Percentiles rank a stretch among this genome's conserved stretches.
Evolutionary conservation across 2,797 vertebrate species (phyloP).

Genomic region (Chanos chanos): DNA sequence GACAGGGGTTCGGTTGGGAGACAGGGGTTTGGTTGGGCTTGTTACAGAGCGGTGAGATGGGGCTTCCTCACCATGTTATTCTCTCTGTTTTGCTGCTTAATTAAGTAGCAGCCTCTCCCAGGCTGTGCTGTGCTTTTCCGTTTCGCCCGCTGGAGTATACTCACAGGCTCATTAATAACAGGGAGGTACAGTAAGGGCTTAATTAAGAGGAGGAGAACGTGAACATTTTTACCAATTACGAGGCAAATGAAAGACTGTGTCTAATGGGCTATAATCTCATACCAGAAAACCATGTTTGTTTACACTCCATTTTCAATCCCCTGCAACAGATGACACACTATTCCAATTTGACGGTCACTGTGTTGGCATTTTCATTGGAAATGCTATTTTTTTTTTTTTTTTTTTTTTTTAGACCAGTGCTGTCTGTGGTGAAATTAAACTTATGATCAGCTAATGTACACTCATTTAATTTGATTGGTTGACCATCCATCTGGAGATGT

Average conservation of each 20-base stretch:
- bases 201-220: conserved; percentile 32
- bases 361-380: too few species aligned
- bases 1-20: too few species aligned
- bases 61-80: conserved; percentile 25
- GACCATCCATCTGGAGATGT: background rate
- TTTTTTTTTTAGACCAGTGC: too few species aligned
- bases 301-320: too few species aligned
- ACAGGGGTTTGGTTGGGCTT: too few species aligned
- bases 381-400: too few species aligned
- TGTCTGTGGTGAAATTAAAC: conserved; percentile 1
- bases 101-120: conserved; percentile 21
- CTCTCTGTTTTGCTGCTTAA: conserved; percentile 30
- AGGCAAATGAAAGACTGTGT: too few species aligned
- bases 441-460: background rate
- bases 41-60: conserved; percentile 5
- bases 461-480: background rate
- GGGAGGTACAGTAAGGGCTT: conserved; percentile 17
- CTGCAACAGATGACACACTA: too few species aligned
- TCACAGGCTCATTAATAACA: conserved; percentile 39
- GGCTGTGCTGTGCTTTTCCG: background rate
- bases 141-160: conserved; percentile 20
- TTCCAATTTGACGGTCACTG: too few species aligned
- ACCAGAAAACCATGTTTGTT: too few species aligned
- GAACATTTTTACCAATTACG: conserved; percentile 38
- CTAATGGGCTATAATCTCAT: too few species aligned